phyloP scores from a whole-genome alignment of 2,888 invertebrate genomes.

The Pristionchus exspectatus region DNA sequence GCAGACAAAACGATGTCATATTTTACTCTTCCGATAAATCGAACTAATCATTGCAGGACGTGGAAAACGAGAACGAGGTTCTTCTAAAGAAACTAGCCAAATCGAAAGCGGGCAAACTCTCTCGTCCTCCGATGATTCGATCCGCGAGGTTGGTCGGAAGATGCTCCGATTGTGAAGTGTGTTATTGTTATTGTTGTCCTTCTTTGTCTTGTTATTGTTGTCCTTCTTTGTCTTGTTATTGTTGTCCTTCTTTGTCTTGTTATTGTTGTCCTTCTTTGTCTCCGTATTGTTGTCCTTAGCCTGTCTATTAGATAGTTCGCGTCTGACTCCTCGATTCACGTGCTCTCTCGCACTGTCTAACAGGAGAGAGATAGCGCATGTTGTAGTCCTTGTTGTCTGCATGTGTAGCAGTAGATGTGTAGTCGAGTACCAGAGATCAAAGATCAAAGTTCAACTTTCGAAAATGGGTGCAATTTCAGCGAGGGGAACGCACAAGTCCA shows the following conservation, averaged over 20 bases:
- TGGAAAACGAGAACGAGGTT: constrained; percentile 97
- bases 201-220: too few species aligned
- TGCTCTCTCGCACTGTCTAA: background rate
- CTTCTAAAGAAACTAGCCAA: constrained; percentile 89
- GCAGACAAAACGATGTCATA: background rate
- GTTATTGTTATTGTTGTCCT: constrained; percentile 46
- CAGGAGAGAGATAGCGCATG: background rate
- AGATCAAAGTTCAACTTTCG: constrained; percentile 25
- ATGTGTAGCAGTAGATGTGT: background rate
- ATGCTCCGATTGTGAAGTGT: constrained; percentile 68
- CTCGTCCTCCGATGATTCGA: constrained; percentile 79
- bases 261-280: background rate
- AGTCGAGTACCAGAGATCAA: constrained; percentile 15
- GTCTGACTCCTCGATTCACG: too few species aligned
- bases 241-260: too few species aligned
- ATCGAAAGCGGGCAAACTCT: constrained; percentile 90
- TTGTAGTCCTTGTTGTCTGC: background rate
- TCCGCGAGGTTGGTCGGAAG: constrained; percentile 67
- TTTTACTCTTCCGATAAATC: background rate
- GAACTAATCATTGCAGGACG: constrained; percentile 81
- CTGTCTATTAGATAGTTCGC: too few species aligned
- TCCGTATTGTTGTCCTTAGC: too few species aligned
- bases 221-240: background rate
- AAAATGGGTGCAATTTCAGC: constrained; percentile 65
- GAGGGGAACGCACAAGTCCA: constrained; percentile 79